phyloP scores from a whole-genome alignment of 2,113 vertebrate species.

The Paradoxurus hermaphroditus region DNA sequence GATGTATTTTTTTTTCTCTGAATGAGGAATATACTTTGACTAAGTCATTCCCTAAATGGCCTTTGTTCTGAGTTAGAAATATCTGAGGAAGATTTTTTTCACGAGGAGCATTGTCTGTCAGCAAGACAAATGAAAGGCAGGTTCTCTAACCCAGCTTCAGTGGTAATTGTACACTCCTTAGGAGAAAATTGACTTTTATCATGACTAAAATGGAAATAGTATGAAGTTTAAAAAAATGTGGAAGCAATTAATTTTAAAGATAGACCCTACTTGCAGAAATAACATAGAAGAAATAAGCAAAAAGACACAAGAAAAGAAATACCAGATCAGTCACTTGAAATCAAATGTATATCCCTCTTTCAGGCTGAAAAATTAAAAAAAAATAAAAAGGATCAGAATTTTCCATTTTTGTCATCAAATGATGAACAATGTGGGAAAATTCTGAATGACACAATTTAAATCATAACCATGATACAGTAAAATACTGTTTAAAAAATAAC shows the following conservation, averaged over 20 bases:
- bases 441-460: not conserved
- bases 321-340: not conserved
- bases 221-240: not conserved
- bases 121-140: not conserved
- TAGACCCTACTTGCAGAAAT: not conserved
- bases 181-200: not conserved
- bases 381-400: not conserved
- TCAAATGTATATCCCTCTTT: not conserved
- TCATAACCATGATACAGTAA: not conserved
- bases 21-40: not conserved
- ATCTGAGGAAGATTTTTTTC: not conserved
- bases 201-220: not conserved
- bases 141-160: not conserved
- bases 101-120: not conserved
- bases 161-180: not conserved
- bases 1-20: not conserved
- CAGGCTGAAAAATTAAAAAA: not conserved
- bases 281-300: not conserved
- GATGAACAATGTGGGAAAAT: not conserved
- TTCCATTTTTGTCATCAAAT: not conserved
- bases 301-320: not conserved
- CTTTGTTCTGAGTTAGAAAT: not conserved
- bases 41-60: not conserved
- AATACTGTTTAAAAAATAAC: not conserved
- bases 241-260: slow-evolving; percentile 12